Evolutionary conservation across 2,888 invertebrate genomes (phyloP).

Genomic region (Marronus borbonicus): DNA sequence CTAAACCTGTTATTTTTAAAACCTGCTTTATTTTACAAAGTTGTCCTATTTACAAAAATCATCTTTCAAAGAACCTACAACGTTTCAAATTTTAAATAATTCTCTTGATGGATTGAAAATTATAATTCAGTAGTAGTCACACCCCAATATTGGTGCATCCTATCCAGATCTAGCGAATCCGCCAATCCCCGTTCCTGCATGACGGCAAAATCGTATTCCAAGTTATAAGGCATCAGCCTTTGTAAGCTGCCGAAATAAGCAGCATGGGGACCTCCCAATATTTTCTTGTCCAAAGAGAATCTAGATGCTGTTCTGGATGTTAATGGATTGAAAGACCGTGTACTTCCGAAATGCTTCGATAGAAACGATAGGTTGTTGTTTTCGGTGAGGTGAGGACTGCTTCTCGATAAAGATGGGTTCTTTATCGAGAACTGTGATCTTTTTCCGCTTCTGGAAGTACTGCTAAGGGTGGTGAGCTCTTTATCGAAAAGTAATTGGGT

Average conservation of each 20-base stretch:
- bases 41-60: not conserved
- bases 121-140: slow-evolving; percentile 90
- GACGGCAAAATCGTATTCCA: slow-evolving; percentile 88
- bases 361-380: slow-evolving; percentile 72
- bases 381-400: slow-evolving; percentile 79
- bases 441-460: slow-evolving; percentile 74
- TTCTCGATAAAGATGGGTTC: slow-evolving; percentile 77
- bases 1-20: too few relatives aligned
- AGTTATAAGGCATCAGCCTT: slow-evolving; percentile 86
- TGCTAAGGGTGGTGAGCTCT: slow-evolving; percentile 85
- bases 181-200: slow-evolving; percentile 84
- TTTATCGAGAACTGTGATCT: slow-evolving; percentile 73
- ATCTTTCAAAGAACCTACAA: slow-evolving; percentile 6
- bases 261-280: slow-evolving; percentile 85
- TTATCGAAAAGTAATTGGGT: slow-evolving; percentile 91
- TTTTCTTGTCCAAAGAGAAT: slow-evolving; percentile 75
- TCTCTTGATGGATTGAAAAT: not conserved
- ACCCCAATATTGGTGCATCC: slow-evolving; percentile 94
- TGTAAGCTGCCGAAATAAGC: slow-evolving; percentile 91
- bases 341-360: slow-evolving; percentile 86
- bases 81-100: slow-evolving; percentile 10
- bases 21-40: not conserved
- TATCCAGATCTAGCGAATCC: slow-evolving; percentile 86
- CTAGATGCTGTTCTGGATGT: slow-evolving; percentile 75
- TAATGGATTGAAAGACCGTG: slow-evolving; percentile 82